Conservation (phyloP, 2,797 vertebrate species). For the Schizopygopsis pylzovi region DNA sequence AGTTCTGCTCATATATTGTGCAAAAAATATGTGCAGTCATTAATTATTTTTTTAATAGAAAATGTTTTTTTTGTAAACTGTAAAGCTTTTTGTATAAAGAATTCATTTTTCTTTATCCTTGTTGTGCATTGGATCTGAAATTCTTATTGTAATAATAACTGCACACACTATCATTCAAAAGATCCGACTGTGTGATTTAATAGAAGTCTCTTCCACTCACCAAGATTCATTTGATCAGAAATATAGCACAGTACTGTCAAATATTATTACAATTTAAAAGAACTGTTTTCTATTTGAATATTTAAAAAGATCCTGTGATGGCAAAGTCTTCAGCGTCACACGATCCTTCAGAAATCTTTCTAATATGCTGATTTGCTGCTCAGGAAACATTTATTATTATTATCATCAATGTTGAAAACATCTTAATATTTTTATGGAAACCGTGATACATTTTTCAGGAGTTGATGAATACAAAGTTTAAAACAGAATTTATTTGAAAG, state of each 20-base stretch:
- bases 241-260: not conserved
- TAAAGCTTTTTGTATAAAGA: too few species aligned
- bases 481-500: not conserved
- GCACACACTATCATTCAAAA: not conserved
- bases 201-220: not conserved
- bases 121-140: not conserved
- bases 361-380: not conserved
- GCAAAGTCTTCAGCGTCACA: not conserved
- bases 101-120: not conserved
- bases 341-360: not conserved
- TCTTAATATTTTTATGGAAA: not conserved
- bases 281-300: not conserved
- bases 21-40: not conserved
- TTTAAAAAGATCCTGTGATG: too few species aligned
- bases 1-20: too few species aligned
- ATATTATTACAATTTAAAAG: not conserved
- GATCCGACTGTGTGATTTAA: not conserved
- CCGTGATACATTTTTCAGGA: not conserved
- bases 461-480: not conserved
- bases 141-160: not conserved
- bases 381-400: not conserved
- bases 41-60: not conserved
- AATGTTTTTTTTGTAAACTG: not conserved
- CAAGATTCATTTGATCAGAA: not conserved
- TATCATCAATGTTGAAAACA: not conserved